Evolutionary conservation across 1,140 invertebrate species (phyloP), one percentile per base, ranked within the genome.

Genomic region (Periplaneta americana): DNA sequence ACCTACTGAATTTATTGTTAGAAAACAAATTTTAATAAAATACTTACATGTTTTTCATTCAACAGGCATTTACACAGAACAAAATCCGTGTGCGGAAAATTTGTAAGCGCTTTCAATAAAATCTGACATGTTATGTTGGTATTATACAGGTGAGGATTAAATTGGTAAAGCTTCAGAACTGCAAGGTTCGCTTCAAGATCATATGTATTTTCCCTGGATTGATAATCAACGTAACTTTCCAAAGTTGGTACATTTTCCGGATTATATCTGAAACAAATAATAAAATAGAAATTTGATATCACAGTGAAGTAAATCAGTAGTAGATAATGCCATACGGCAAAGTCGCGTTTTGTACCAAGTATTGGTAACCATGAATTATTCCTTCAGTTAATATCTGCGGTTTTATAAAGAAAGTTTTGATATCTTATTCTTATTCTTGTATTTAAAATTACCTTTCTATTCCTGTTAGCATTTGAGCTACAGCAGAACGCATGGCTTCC

Each of bases 151-250:
- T 92, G 92, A n/a, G 97, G 96, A 88, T 98, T 98, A 84, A 99
- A 96, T 88, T 99, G 98, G 86, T 99, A 98, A 34, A 96, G 88
- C 87, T 97, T 96, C 11, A 96, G 88, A 31, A 99, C 95, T 39
- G 97, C 97, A 75, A 99, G 89, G 88, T 99, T 99, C 1, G 98
- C 98, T 89, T 99, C 98, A 84, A 99, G 89, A 87, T 99, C 98
- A 86, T 99, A 99, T 4, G 94, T 93, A 88, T 99, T 98, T 87
- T 98, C 97, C 83, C 92, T 92, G 0, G 96, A 95, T 88, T 99
- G 98, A 85, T 97, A 93, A 86, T 97, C 95, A 11, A 99, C 96
- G 89, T 99, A 99, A 83, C 94, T 91, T 87, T 99, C 97, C 80
- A 99, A 89, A 22, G 94, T 95, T 79, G 92, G 91, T 28, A 99